Conservation (phyloP, 2,113 vertebrate species). For the Rhinopomastus cyanomelas region DNA sequence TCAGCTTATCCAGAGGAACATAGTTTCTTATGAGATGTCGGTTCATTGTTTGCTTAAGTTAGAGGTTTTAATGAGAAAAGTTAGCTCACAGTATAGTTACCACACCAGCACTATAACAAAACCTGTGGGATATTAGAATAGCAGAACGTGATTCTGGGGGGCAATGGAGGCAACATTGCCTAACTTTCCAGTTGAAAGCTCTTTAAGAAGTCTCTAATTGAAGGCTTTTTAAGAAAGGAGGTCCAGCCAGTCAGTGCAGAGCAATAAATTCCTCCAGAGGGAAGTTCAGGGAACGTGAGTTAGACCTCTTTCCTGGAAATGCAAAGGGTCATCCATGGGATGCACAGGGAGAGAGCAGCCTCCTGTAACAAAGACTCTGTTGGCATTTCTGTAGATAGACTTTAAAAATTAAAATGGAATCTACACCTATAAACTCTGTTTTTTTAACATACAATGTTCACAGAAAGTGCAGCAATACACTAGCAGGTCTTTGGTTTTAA, state of each 20-base stretch:
- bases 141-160: not conserved
- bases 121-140: not conserved
- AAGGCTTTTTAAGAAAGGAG: not conserved
- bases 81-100: not conserved
- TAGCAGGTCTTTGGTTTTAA: not conserved
- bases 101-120: not conserved
- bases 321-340: not conserved
- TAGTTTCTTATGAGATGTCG: not conserved
- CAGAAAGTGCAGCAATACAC: not conserved
- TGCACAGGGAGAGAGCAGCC: not conserved
- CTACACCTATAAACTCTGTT: not conserved
- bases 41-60: not conserved
- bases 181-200: not conserved
- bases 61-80: not conserved
- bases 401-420: not conserved
- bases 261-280: not conserved
- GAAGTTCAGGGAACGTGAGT: not conserved
- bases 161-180: not conserved
- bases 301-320: not conserved
- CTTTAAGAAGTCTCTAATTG: not conserved
- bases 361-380: not conserved
- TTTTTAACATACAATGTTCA: rapidly evolving
- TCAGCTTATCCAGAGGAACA: not conserved
- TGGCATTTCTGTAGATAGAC: not conserved
- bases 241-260: not conserved